These are phyloP conservation scores for Leptogaster cylindrica DNA, from an alignment of 2,888 invertebrate species.

Conservation along the genomic window DNA sequence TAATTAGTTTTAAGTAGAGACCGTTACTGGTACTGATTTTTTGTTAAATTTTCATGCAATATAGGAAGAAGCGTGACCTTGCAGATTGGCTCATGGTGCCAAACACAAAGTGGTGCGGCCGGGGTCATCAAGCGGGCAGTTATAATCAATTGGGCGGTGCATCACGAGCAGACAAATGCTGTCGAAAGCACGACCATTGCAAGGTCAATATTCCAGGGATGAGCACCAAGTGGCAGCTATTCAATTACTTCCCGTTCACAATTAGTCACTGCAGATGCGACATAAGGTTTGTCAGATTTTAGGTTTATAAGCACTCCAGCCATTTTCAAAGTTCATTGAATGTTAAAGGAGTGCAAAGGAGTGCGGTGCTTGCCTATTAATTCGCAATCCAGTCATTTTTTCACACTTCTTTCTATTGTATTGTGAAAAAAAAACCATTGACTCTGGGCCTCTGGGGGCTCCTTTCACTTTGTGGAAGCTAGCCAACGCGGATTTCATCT, in stretches of 20 bases:
- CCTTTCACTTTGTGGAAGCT: no score
- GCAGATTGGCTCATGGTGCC: constrained; percentile 79
- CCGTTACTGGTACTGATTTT: constrained; percentile 28
- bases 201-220: constrained; percentile 84
- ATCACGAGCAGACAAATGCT: constrained; percentile 84
- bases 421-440: no score
- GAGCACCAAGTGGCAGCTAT: constrained; percentile 82
- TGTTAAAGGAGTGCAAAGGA: neutral
- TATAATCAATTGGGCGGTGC: constrained; percentile 86
- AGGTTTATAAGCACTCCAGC: no score
- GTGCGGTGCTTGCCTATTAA: neutral
- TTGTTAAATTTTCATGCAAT: neutral
- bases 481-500: no score
- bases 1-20: no score
- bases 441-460: no score
- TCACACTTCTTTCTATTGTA: no score
- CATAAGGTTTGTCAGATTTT: constrained; percentile 46
- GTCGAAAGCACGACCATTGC: constrained; percentile 87
- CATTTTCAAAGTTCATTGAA: no score
- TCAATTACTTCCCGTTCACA: constrained; percentile 89
- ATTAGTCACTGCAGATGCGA: constrained; percentile 93
- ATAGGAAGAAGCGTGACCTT: constrained; percentile 55
- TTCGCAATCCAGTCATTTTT: no score
- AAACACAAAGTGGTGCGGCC: constrained; percentile 94
- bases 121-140: constrained; percentile 80